Conservation (phyloP, 2,888 invertebrate genomes). For the Cecidostiba fungosa region DNA sequence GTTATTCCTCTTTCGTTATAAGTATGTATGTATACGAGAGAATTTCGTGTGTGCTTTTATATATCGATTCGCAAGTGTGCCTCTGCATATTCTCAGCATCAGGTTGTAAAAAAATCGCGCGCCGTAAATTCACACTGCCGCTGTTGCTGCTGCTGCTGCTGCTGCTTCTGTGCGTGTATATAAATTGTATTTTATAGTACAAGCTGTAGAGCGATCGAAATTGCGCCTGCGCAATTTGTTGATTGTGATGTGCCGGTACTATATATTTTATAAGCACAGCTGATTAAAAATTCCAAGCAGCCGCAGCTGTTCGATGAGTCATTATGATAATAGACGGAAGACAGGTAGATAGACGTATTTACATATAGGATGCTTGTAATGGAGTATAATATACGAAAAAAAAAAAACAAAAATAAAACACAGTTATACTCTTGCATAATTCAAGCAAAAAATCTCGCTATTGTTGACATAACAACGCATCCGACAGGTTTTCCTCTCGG, state of each 20-base stretch:
- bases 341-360: slow-evolving; percentile 29
- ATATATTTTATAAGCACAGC: background rate
- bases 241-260: background rate
- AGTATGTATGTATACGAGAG: background rate
- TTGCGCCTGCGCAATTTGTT: background rate
- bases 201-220: background rate
- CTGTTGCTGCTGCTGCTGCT: background rate
- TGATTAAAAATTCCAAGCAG: slow-evolving; percentile 39
- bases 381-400: background rate
- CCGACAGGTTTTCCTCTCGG: background rate
- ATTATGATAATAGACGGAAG: slow-evolving; percentile 44
- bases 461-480: slow-evolving; percentile 1
- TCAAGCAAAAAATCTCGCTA: background rate
- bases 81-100: background rate
- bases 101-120: background rate
- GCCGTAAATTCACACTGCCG: background rate
- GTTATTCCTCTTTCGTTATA: background rate
- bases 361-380: background rate
- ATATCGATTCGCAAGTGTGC: background rate
- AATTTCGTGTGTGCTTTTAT: background rate
- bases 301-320: slow-evolving; percentile 52
- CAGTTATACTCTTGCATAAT: background rate
- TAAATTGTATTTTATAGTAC: background rate
- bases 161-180: background rate
- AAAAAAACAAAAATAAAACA: background rate